Conservation (phyloP, 2,113 vertebrate species). For the rabbit (Oryctolagus cuniculus) region DNA sequence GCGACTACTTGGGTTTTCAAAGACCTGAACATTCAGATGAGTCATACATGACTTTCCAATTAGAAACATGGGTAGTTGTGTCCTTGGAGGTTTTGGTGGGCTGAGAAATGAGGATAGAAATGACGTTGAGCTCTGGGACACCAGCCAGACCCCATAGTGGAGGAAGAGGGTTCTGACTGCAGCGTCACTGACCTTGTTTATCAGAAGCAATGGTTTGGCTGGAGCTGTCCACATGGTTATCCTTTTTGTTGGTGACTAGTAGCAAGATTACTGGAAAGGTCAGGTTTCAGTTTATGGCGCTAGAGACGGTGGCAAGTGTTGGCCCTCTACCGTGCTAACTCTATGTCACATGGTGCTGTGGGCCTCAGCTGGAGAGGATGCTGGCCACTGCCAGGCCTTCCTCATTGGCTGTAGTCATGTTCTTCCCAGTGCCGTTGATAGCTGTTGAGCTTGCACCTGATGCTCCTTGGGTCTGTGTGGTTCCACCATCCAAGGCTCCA, state of each 20-base stretch:
- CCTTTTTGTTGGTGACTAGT: background rate
- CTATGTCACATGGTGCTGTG: background rate
- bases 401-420: accelerated
- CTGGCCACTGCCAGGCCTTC: background rate
- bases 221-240: background rate
- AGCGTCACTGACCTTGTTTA: background rate
- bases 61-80: background rate
- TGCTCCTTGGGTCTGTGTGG: accelerated
- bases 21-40: background rate
- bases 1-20: background rate
- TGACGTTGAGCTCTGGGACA: background rate
- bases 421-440: background rate
- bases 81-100: background rate
- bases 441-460: background rate
- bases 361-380: too few relatives aligned
- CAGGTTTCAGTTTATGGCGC: background rate
- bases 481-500: too few relatives aligned
- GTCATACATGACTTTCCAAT: background rate
- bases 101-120: background rate
- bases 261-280: background rate
- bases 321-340: background rate
- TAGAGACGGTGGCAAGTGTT: background rate
- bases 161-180: background rate
- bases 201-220: background rate
- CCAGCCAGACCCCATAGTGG: background rate